These are phyloP conservation scores for Varanus salvator DNA, from an alignment of 2,113 vertebrate genomes.

Conservation along the genomic window DNA sequence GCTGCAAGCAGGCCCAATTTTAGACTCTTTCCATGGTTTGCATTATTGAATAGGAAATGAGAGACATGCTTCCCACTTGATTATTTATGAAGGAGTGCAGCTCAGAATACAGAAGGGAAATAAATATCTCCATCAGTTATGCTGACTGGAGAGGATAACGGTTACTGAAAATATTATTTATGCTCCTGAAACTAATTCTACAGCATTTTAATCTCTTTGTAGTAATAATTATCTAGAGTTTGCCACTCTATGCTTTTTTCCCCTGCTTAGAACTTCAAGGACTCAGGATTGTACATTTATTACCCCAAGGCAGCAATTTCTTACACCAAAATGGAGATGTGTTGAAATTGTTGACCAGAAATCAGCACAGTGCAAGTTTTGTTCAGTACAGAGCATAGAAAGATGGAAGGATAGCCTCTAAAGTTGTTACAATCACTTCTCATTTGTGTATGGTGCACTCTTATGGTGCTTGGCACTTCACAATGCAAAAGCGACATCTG, in stretches of 20 bases:
- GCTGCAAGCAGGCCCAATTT: not conserved
- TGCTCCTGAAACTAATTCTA: constrained; percentile 3
- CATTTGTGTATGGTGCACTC: not conserved
- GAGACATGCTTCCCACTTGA: constrained; percentile 3
- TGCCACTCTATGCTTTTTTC: not conserved
- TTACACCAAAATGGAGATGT: not conserved
- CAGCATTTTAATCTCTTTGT: constrained; percentile 22
- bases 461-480: not conserved
- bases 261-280: not conserved
- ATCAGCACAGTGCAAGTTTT: not conserved
- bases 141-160: constrained; percentile 2
- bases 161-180: not conserved
- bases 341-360: not conserved
- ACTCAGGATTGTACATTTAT: not conserved
- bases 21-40: not conserved
- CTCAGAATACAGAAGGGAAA: not conserved
- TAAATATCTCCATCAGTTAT: not conserved
- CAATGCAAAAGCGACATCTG: constrained; percentile 37
- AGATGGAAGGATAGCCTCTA: not conserved
- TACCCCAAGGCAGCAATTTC: not conserved
- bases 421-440: not conserved
- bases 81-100: not conserved
- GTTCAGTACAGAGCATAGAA: not conserved
- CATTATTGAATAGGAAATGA: constrained; percentile 7
- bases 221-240: not conserved